Conservation (phyloP, 2,113 vertebrate species). For the Pedetes capensis region DNA sequence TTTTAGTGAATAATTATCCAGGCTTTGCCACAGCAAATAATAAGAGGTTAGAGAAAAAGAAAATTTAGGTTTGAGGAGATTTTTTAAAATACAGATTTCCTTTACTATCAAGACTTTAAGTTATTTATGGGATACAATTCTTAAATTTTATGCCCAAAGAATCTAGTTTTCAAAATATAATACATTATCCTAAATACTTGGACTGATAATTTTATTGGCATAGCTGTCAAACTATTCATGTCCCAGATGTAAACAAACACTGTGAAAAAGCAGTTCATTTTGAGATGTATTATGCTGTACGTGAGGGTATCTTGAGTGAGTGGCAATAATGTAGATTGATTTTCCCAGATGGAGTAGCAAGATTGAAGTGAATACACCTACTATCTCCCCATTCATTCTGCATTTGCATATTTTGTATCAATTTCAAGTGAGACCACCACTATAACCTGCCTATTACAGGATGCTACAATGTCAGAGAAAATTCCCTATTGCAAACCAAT, state of each 20-base stretch:
- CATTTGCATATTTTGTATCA: slow-evolving; percentile 33
- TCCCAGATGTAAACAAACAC: neutral
- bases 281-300: neutral
- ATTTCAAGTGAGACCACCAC: neutral
- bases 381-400: neutral
- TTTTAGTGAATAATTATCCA: neutral
- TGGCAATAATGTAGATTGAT: neutral
- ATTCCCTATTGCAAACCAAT: slow-evolving; percentile 47
- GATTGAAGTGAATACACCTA: neutral
- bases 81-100: slow-evolving; percentile 3
- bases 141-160: neutral
- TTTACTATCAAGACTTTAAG: neutral
- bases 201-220: slow-evolving; percentile 7
- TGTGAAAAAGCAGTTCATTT: neutral
- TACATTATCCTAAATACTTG: neutral
- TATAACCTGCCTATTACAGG: neutral
- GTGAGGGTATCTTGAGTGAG: neutral
- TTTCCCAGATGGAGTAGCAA: slow-evolving; percentile 17
- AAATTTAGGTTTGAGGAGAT: neutral
- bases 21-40: neutral
- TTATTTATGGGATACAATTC: neutral
- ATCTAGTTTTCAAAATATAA: neutral
- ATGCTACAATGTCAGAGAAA: neutral
- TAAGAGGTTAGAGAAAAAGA: neutral
- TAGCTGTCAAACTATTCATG: neutral